phyloP scores from a whole-genome alignment of 2,797 vertebrate genomes.

The Crocidura indochinensis region DNA sequence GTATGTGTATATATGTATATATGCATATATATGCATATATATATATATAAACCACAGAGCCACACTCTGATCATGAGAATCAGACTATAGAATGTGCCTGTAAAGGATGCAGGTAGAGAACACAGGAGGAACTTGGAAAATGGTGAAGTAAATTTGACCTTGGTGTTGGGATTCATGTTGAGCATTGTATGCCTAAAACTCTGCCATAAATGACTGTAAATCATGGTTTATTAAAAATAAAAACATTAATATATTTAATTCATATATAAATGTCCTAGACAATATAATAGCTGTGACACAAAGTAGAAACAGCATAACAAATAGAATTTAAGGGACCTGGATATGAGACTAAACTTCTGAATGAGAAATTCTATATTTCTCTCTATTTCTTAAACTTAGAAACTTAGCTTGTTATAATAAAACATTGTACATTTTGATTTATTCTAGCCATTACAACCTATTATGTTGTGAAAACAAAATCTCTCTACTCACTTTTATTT shows the following conservation, averaged over 20 bases:
- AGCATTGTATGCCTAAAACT: neutral
- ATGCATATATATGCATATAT: too few relatives aligned
- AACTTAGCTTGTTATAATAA: neutral
- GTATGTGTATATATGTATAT: too few relatives aligned
- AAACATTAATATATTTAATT: neutral
- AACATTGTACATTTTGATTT: neutral
- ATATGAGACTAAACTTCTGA: neutral
- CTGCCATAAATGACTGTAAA: too few relatives aligned
- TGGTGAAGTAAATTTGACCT: neutral
- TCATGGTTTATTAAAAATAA: neutral
- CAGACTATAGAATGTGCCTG: too few relatives aligned
- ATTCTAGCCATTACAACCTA: neutral
- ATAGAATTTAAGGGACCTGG: neutral
- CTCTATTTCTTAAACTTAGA: slow-evolving; percentile 9
- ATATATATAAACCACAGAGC: too few relatives aligned
- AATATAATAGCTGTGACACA: neutral
- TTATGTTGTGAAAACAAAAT: neutral
- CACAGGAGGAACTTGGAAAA: neutral
- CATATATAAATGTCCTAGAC: neutral
- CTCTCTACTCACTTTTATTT: neutral
- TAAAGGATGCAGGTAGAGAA: too few relatives aligned
- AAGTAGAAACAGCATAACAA: neutral
- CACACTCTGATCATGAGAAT: too few relatives aligned
- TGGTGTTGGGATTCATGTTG: too few relatives aligned
- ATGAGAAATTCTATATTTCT: neutral